phyloP scores from a whole-genome alignment of 1,140 invertebrate species.

The Branchinecta lynchi region DNA sequence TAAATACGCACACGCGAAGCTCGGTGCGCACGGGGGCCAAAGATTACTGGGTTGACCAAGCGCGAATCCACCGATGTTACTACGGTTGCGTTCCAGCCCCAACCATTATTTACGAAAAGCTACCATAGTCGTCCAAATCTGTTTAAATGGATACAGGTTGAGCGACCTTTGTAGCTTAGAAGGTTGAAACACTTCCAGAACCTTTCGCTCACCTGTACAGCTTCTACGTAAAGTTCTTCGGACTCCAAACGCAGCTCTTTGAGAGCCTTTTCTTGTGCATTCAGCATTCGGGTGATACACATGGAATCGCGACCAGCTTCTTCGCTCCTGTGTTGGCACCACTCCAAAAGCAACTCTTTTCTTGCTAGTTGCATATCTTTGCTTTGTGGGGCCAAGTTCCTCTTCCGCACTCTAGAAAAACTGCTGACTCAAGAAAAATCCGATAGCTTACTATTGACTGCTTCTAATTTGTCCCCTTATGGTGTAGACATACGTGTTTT shows the following conservation, averaged over 20 bases:
- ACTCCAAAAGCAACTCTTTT: constrained; percentile 47
- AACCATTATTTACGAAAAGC: no score
- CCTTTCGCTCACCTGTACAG: constrained; percentile 45
- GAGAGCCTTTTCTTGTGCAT: constrained; percentile 56
- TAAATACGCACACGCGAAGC: no score
- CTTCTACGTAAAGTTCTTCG: constrained; percentile 62
- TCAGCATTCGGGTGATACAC: constrained; percentile 46
- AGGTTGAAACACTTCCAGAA: constrained; percentile 10
- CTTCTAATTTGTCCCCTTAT: no score
- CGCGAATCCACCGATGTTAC: no score
- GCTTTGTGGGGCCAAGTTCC: constrained; percentile 33
- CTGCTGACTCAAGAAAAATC: not conserved
- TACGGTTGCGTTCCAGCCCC: no score
- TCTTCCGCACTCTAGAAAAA: constrained; percentile 37
- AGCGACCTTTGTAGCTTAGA: constrained; percentile 16
- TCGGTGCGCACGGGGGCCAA: no score
- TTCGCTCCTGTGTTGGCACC: constrained; percentile 47
- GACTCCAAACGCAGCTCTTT: constrained; percentile 56
- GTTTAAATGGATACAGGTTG: not conserved
- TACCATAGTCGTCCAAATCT: no score
- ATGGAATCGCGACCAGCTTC: constrained; percentile 45
- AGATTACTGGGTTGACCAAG: no score
- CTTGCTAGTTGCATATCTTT: constrained; percentile 38
- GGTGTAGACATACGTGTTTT: no score
- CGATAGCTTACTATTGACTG: no score